These are phyloP conservation scores for Pristionchus fissidentatus DNA, from an alignment of 2,888 invertebrate species.

Conservation along the genomic window DNA sequence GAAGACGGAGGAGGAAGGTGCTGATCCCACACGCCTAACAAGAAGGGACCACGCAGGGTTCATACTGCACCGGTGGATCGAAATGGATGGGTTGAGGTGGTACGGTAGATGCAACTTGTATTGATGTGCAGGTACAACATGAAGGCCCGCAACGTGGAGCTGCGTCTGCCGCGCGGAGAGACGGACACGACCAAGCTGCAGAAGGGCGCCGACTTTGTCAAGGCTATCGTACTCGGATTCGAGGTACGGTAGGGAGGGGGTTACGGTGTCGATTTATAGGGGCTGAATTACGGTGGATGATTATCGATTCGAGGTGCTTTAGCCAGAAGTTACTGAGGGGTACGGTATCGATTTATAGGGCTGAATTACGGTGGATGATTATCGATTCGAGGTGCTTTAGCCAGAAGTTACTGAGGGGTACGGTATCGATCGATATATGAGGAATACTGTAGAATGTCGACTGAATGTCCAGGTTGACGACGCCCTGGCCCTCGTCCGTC, in stretches of 20 bases:
- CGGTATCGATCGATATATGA: background rate
- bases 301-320: too few relatives aligned
- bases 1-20: too few relatives aligned
- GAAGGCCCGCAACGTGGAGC: slow-evolving; percentile 90
- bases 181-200: slow-evolving; percentile 83
- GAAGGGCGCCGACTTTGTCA: slow-evolving; percentile 93
- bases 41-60: background rate
- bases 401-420: slow-evolving; percentile 1
- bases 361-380: too few relatives aligned
- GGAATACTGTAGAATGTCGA: background rate
- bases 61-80: background rate
- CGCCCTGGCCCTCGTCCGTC: slow-evolving; percentile 90
- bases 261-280: background rate
- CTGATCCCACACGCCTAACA: background rate
- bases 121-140: slow-evolving; percentile 87
- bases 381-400: too few relatives aligned
- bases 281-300: too few relatives aligned
- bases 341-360: background rate
- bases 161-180: slow-evolving; percentile 82
- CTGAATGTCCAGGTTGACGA: slow-evolving; percentile 79
- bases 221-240: slow-evolving; percentile 94
- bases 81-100: background rate
- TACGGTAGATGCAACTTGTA: background rate
- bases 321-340: background rate
- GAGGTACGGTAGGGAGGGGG: slow-evolving; percentile 79